phyloP scores from a whole-genome alignment of 2,797 vertebrate genomes.

The Neomorphus geoffroyi region DNA sequence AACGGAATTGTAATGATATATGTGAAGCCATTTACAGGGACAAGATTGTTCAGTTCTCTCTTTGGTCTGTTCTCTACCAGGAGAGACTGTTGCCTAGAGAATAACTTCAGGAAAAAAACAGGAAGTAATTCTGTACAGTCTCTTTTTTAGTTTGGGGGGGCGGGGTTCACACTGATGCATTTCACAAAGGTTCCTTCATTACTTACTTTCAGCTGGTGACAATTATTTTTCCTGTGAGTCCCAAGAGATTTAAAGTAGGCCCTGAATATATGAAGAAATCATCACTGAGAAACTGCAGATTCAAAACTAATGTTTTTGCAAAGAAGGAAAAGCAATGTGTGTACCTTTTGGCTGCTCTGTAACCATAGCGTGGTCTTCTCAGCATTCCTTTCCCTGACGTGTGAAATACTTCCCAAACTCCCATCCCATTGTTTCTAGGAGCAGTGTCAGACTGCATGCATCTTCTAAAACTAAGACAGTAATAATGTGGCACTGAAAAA shows the following conservation, averaged over 20 bases:
- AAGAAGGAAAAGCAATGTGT: neutral
- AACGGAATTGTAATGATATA: neutral
- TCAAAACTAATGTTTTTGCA: neutral
- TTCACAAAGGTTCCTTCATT: slow-evolving; percentile 18
- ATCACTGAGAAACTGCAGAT: neutral
- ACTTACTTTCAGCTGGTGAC: neutral
- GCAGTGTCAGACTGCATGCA: neutral
- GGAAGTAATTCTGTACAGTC: neutral
- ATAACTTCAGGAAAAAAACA: neutral
- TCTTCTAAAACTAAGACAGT: neutral
- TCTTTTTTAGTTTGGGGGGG: too few relatives aligned
- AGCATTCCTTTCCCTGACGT: slow-evolving; percentile 2
- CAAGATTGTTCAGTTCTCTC: neutral
- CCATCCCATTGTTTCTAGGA: neutral
- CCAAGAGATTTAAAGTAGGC: neutral
- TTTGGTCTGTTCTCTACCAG: neutral
- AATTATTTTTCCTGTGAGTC: neutral
- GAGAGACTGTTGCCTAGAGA: neutral
- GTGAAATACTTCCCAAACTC: neutral
- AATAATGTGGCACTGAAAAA: neutral
- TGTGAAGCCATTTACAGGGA: neutral
- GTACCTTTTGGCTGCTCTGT: neutral
- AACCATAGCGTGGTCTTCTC: neutral
- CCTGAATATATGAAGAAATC: neutral
- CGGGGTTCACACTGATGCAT: neutral